Evolutionary conservation across 1,140 invertebrate genomes (phyloP).

Genomic region (Brachionus koreanus): DNA sequence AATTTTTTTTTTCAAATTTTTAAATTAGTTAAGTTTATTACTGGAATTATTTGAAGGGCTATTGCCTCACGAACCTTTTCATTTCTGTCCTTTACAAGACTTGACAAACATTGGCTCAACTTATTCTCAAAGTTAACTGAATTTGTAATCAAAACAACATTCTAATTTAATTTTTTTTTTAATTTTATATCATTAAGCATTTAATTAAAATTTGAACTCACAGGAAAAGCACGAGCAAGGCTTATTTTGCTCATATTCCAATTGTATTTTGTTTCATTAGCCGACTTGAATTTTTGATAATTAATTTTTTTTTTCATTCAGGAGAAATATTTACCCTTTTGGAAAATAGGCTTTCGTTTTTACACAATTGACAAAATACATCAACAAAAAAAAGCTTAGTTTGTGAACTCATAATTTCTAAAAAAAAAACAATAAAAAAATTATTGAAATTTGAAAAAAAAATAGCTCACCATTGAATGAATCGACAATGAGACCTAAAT

Average conservation of each 20-base stretch:
- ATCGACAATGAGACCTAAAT: not conserved
- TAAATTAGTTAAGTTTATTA: not conserved
- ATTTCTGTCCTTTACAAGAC: slow-evolving; percentile 16
- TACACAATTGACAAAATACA: slow-evolving; percentile 36
- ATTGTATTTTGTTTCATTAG: slow-evolving; percentile 33
- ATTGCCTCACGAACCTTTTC: slow-evolving; percentile 17
- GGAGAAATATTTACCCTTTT: not conserved
- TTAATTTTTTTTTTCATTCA: not conserved
- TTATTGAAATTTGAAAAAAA: not conserved
- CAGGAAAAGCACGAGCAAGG: not conserved
- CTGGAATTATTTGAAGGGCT: not conserved
- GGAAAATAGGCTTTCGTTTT: slow-evolving; percentile 23
- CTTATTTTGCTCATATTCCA: slow-evolving; percentile 40
- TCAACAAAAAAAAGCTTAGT: slow-evolving; percentile 23
- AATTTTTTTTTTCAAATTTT: not conserved
- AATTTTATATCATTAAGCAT: not conserved
- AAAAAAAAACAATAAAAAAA: not conserved
- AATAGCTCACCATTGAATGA: not conserved
- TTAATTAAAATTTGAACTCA: not conserved
- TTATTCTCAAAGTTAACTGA: slow-evolving; percentile 33
- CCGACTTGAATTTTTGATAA: not conserved
- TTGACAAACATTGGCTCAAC: slow-evolving; percentile 22
- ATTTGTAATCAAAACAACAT: not conserved
- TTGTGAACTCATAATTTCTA: slow-evolving; percentile 22
- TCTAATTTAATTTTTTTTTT: not conserved